Percentiles rank a stretch among this genome's conserved stretches.
These are phyloP conservation scores for Yasuhikotakia modesta DNA, from an alignment of 2,797 vertebrate genomes.

Conservation along the genomic window DNA sequence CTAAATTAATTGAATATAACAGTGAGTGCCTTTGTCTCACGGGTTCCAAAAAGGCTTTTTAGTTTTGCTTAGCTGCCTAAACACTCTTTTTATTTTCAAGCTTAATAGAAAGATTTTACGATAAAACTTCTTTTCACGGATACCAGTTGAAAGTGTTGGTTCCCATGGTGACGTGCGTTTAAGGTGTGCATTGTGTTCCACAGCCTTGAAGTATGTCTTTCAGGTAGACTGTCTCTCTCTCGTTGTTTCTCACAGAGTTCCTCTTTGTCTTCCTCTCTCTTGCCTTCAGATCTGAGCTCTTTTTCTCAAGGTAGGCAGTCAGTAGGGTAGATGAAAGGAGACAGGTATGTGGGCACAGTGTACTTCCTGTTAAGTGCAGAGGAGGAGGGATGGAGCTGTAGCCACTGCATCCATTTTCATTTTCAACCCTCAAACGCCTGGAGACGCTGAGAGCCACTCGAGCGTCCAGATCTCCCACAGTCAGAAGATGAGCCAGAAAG, in stretches of 20 bases:
- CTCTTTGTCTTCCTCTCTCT: conserved; percentile 10
- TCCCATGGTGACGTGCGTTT: conserved; percentile 38
- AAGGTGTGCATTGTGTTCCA: not conserved
- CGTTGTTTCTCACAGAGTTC: not conserved
- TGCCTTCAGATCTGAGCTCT: not conserved
- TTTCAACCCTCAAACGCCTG: not conserved
- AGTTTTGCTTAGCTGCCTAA: not conserved
- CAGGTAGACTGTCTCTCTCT: not conserved
- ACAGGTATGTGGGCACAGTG: conserved; percentile 22
- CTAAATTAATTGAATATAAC: conserved; percentile 11
- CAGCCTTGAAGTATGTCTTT: conserved; percentile 35
- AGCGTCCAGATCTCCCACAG: conserved; percentile 28
- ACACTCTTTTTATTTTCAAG: not conserved
- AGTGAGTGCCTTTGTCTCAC: conserved; percentile 16
- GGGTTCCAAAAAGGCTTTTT: not conserved
- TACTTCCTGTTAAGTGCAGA: conserved; percentile 18
- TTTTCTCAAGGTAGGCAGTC: conserved; percentile 1
- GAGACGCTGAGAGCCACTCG: conserved; percentile 25
- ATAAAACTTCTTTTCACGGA: conserved; percentile 12
- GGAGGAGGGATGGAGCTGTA: conserved; percentile 3
- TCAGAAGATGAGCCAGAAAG: conserved; percentile 29
- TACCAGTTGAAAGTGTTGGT: conserved; percentile 10
- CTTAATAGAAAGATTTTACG: conserved; percentile 18
- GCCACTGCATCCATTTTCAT: conserved; percentile 14
- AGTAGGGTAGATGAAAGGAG: conserved; percentile 4